Conservation (phyloP, 1,140 invertebrate genomes). For the Bilobella aurantiaca region DNA sequence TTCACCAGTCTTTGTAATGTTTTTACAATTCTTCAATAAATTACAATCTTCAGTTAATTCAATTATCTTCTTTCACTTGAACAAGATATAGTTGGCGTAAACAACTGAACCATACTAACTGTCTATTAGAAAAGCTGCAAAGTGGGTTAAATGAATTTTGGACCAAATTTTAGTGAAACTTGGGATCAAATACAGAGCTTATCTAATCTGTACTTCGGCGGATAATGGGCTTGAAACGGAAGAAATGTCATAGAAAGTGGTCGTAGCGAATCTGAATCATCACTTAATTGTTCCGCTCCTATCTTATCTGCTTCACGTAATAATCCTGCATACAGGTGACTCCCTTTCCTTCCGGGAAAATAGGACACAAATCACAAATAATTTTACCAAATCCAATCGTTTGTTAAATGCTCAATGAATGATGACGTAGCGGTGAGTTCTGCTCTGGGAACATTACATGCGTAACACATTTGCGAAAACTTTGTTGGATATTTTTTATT, state of each 20-base stretch:
- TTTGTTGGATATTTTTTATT: too few species aligned
- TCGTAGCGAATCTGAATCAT: slow-evolving; percentile 1
- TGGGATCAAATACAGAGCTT: background rate
- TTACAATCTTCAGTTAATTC: too few species aligned
- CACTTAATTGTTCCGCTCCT: background rate
- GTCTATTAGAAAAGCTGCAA: background rate
- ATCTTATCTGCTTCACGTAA: background rate
- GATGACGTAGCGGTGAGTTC: too few species aligned
- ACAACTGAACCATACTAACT: too few species aligned
- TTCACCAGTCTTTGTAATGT: too few species aligned
- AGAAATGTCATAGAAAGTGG: too few species aligned
- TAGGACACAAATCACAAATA: background rate
- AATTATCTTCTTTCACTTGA: too few species aligned
- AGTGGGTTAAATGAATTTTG: background rate
- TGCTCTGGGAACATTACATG: too few species aligned
- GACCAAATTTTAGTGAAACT: background rate
- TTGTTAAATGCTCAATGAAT: background rate
- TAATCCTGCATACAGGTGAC: background rate
- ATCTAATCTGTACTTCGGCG: background rate
- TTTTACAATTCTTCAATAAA: too few species aligned
- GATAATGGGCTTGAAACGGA: background rate
- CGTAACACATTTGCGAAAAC: too few species aligned
- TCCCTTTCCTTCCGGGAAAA: slow-evolving; percentile 2
- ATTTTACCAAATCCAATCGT: background rate
- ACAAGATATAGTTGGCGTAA: too few species aligned